These are phyloP conservation scores for Tricholaema leucomelas DNA, from an alignment of 2,113 vertebrate species.

Conservation along the genomic window DNA sequence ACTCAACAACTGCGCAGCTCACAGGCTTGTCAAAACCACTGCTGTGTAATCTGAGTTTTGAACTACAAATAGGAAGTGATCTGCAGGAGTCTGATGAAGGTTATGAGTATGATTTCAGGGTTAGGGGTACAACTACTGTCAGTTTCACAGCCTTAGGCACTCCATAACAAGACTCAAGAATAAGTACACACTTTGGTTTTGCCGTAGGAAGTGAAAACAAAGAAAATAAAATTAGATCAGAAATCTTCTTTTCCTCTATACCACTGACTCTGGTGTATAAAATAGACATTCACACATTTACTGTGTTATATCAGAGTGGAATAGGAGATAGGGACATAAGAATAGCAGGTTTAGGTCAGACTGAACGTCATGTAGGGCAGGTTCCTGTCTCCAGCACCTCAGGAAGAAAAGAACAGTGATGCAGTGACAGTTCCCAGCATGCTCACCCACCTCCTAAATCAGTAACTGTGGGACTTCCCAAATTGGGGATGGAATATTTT, in stretches of 20 bases:
- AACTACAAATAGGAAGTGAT: background rate
- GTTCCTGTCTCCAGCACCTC: background rate
- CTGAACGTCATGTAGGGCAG: background rate
- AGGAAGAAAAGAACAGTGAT: background rate
- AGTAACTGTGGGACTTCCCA: background rate
- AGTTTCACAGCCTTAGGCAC: background rate
- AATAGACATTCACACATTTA: background rate
- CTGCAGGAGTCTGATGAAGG: background rate
- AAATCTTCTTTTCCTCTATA: constrained; percentile 32
- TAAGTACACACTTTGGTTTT: background rate
- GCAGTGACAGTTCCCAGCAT: background rate
- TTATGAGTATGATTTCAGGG: background rate
- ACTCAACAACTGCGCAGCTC: accelerated
- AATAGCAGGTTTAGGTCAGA: constrained; percentile 24
- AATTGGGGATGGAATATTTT: background rate
- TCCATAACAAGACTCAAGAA: background rate
- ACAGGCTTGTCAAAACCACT: accelerated
- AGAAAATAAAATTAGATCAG: constrained; percentile 24
- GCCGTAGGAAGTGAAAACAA: constrained; percentile 46
- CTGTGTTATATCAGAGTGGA: background rate
- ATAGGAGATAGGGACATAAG: background rate
- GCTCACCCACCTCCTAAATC: background rate
- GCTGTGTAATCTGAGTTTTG: background rate
- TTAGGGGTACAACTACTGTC: background rate
- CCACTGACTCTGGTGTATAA: background rate